Conservation (phyloP, 1,140 invertebrate species). For the Philopotamus ludificatus region DNA sequence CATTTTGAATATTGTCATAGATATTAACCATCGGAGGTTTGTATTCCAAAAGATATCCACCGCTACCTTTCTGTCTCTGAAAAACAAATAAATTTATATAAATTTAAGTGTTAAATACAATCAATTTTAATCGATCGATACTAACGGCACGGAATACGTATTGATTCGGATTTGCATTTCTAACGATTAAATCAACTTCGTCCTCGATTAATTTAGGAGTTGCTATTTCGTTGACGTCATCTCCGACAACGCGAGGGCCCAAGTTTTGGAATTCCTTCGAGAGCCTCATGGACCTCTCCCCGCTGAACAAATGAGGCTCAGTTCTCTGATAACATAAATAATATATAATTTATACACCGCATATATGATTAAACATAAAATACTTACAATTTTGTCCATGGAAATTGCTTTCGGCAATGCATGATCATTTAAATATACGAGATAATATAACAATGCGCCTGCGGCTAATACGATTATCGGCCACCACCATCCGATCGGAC, state of each 20-base stretch:
- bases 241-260: conserved; percentile 15
- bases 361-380: not conserved
- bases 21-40: conserved; percentile 51
- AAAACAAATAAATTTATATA: conserved; percentile 9
- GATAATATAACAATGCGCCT: conserved; percentile 9
- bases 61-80: conserved; percentile 43
- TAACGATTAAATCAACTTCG: not conserved
- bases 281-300: conserved; percentile 4
- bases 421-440: conserved; percentile 6
- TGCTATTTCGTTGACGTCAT: conserved; percentile 1
- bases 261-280: conserved; percentile 3
- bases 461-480: not conserved
- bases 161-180: conserved; percentile 9
- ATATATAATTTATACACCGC: not conserved
- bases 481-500: too few relatives aligned
- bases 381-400: conserved; percentile 12
- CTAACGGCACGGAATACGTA: not conserved
- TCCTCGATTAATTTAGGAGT: conserved; percentile 14
- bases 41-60: conserved; percentile 55
- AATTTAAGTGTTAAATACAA: not conserved
- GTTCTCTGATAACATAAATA: not conserved
- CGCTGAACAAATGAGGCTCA: conserved; percentile 13
- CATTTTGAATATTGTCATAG: conserved; percentile 63
- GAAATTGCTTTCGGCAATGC: not conserved
- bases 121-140: not conserved